Evolutionary conservation across 2,113 vertebrate species (phyloP), one percentile per base, ranked within the genome.

Genomic region (Cyanoramphus novaezelandiae): DNA sequence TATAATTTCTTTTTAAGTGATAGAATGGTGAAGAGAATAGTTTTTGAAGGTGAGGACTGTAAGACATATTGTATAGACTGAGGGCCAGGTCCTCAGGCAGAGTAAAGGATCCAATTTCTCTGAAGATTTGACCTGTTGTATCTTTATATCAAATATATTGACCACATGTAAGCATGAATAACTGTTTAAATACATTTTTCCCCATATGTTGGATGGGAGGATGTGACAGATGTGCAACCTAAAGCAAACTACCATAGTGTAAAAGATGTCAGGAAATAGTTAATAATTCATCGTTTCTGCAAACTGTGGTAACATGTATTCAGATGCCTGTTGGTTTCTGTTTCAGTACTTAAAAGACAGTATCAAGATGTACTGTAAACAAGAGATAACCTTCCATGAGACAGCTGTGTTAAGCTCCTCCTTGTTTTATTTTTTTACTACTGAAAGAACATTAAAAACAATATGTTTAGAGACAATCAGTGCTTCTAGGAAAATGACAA

Each of bases 281-380:
- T 95, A 87, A 95, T 80, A 91, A 89, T 79, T 88, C 52, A 76
- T 65, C 17, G 17, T 27, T 84, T 95, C 77, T 89, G 74, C 72
- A 85, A 49, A 79, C 65, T 57, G 21, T 29, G 52, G 27, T 57
- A 79, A 68, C 8, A 9, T 1, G 2, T 90, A 82, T 82, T 94
- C 86, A 82, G 76, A 89, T 91, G 81, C 53, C 44, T 79, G 69
- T 84, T 92, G 86, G 44, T 84, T 91, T 81, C 69, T 86, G 23
- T 94, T 91, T 88, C 63, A 79, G 44, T 1, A 2, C 43, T 82
- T 82, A 91, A 79, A 86, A 88, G 35, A 52, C 52, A 71, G 85
- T 65, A 78, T 47, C 81, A 91, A 83, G 92, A 92, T 82, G 83
- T 96, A 82, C 86, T 77, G 74, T 94, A 91, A 96, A 93, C 72